These are phyloP conservation scores for Helarctos malayanus DNA, from an alignment of 2,797 vertebrate species.

Conservation along the genomic window DNA sequence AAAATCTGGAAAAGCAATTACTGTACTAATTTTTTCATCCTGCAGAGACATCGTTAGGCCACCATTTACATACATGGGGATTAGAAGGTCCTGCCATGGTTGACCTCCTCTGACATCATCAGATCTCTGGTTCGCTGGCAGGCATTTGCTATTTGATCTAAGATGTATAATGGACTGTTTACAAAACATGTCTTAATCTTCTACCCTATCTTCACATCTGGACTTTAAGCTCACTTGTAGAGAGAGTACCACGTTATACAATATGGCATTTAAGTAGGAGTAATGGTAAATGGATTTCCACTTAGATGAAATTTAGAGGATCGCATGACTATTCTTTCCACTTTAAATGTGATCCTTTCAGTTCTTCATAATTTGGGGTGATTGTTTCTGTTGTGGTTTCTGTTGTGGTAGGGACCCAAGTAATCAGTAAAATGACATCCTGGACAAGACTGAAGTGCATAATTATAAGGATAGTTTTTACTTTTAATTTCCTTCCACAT, in stretches of 20 bases:
- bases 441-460: not conserved
- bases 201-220: not conserved
- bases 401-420: not conserved
- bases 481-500: not conserved
- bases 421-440: not conserved
- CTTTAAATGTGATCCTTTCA: not conserved
- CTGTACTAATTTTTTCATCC: not conserved
- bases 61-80: not conserved
- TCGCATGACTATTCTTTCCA: not conserved
- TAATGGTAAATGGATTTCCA: not conserved
- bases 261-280: not conserved
- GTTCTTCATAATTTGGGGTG: not conserved
- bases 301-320: slow-evolving; percentile 1
- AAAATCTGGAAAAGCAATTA: slow-evolving; percentile 49
- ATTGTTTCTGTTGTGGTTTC: slow-evolving; percentile 5
- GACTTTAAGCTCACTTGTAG: not conserved
- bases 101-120: not conserved
- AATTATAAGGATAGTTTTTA: not conserved
- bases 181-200: not conserved
- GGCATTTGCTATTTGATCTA: not conserved
- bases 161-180: not conserved
- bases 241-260: not conserved
- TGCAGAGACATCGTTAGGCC: not conserved
- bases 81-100: not conserved
- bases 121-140: not conserved